These are phyloP conservation scores for Xiphophorus hellerii DNA, from an alignment of 2,113 vertebrate species.

Conservation along the genomic window DNA sequence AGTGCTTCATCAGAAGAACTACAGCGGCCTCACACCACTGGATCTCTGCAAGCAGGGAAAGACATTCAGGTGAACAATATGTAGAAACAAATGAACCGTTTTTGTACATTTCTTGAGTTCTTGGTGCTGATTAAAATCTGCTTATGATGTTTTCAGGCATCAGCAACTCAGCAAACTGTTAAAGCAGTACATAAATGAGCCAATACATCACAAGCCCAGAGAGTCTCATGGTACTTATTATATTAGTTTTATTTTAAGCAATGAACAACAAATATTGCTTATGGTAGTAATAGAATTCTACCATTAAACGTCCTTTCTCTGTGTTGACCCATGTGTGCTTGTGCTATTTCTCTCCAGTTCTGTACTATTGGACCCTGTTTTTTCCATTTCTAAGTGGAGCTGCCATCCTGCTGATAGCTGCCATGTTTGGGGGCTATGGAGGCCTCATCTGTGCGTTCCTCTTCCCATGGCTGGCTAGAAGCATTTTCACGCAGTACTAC, in stretches of 20 bases:
- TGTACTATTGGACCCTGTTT: slow-evolving; percentile 81
- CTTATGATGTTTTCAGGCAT: slow-evolving; percentile 75
- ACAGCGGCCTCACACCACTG: slow-evolving; percentile 76
- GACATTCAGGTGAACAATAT: slow-evolving; percentile 76
- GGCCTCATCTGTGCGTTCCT: slow-evolving; percentile 73
- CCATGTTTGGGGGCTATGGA: slow-evolving; percentile 77
- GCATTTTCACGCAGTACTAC: slow-evolving; percentile 81
- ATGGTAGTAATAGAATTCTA: background rate
- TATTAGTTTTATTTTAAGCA: background rate
- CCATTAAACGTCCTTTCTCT: background rate
- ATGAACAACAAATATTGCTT: background rate
- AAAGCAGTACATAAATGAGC: slow-evolving; percentile 68
- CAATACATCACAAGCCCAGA: slow-evolving; percentile 71
- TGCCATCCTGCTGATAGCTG: slow-evolving; percentile 75
- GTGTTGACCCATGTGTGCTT: background rate
- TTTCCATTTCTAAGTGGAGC: slow-evolving; percentile 76
- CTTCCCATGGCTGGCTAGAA: slow-evolving; percentile 80
- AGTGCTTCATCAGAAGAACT: slow-evolving; percentile 74
- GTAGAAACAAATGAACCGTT: slow-evolving; percentile 12
- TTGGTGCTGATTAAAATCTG: slow-evolving; percentile 47
- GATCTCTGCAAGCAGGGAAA: slow-evolving; percentile 80
- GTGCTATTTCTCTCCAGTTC: slow-evolving; percentile 58
- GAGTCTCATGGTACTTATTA: slow-evolving; percentile 75
- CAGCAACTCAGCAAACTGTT: slow-evolving; percentile 81
- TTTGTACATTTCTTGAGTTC: slow-evolving; percentile 29